Evolutionary conservation across 2,888 invertebrate species (phyloP).

Genomic region (Linnaemya vulpina): DNA sequence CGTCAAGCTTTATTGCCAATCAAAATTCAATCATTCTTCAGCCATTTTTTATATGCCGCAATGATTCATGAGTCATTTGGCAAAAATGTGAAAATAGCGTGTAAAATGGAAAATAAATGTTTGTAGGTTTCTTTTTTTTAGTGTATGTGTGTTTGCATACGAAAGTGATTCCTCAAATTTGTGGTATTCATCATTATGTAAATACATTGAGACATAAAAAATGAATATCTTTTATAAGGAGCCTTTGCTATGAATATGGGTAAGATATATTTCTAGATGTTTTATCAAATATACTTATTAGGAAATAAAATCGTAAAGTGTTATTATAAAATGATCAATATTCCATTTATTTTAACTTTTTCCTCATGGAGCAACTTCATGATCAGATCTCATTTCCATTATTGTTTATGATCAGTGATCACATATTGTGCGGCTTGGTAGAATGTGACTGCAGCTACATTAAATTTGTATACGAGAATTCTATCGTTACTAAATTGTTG

Average conservation of each 20-base stretch:
- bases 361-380: too few relatives aligned
- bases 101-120: conserved; percentile 40
- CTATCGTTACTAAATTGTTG: too few relatives aligned
- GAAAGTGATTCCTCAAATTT: conserved; percentile 23
- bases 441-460: too few relatives aligned
- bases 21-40: conserved; percentile 79
- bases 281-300: too few relatives aligned
- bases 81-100: conserved; percentile 19
- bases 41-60: conserved; percentile 23
- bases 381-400: too few relatives aligned
- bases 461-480: too few relatives aligned
- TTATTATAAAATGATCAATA: too few relatives aligned
- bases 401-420: too few relatives aligned
- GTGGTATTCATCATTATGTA: conserved; percentile 58
- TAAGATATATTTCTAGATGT: not conserved
- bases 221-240: conserved; percentile 30
- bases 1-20: conserved; percentile 82
- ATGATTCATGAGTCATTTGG: conserved; percentile 41
- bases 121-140: conserved; percentile 12
- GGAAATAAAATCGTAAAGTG: too few relatives aligned
- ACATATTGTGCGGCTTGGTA: too few relatives aligned
- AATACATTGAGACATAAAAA: conserved; percentile 29
- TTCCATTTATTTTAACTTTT: too few relatives aligned
- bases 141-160: not conserved
- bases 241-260: conserved; percentile 35